phyloP scores from a whole-genome alignment of 2,113 vertebrate species.

The Cyphomyrus discorhynchus region DNA sequence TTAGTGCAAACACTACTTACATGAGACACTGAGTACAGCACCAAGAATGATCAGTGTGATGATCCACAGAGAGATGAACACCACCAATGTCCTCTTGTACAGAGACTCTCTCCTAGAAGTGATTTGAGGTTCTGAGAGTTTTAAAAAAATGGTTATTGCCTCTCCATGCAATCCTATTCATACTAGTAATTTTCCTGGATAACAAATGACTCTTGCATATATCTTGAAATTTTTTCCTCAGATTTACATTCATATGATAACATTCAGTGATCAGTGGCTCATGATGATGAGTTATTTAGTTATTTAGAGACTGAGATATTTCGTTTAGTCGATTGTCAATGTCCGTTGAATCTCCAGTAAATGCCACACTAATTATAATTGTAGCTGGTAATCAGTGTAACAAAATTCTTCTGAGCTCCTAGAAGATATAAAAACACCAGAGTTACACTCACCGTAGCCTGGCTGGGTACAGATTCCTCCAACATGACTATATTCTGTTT shows the following conservation, averaged over 20 bases:
- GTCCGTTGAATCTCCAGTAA: neutral
- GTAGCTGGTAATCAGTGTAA: neutral
- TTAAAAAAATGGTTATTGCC: neutral
- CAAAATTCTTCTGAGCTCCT: neutral
- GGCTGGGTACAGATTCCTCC: neutral
- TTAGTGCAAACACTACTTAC: neutral
- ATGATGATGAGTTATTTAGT: neutral
- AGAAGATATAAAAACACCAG: neutral
- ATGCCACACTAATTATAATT: neutral
- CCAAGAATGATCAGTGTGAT: slow-evolving; percentile 1
- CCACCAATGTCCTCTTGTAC: neutral
- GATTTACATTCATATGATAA: neutral
- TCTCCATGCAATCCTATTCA: neutral
- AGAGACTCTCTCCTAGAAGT: neutral
- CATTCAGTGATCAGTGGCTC: neutral
- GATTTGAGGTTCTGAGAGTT: neutral
- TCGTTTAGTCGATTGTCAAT: neutral
- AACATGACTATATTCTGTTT: neutral
- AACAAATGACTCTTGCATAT: neutral
- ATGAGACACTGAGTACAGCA: neutral
- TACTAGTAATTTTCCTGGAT: neutral
- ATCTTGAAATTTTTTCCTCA: neutral
- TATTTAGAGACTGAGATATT: neutral
- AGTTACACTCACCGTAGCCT: neutral
- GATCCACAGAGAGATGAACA: slow-evolving; percentile 7